phyloP scores from a whole-genome alignment of 2,113 vertebrate genomes.

The Empidonax alnorum region DNA sequence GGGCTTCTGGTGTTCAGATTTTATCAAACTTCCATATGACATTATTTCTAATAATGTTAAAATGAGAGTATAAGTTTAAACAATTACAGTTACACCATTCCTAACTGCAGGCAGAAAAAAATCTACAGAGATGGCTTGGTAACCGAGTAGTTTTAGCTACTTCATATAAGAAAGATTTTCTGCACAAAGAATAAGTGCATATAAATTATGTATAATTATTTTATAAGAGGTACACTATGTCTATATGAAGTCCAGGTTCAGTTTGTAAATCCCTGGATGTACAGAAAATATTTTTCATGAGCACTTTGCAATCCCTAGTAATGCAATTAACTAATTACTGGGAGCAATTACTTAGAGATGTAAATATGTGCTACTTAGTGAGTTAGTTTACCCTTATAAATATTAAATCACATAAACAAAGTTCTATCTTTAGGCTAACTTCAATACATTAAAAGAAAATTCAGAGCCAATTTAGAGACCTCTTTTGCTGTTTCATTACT shows the following conservation, averaged over 20 bases:
- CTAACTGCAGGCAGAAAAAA: conserved; percentile 30
- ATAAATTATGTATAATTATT: conserved; percentile 5
- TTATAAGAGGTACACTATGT: conserved; percentile 34
- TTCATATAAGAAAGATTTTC: conserved; percentile 53
- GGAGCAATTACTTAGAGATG: conserved; percentile 60
- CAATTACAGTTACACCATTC: background rate
- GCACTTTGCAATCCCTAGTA: background rate
- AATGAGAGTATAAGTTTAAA: conserved; percentile 23
- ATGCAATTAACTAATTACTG: conserved; percentile 63
- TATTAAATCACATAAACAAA: conserved; percentile 41
- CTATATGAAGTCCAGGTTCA: conserved; percentile 48
- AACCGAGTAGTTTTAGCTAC: conserved; percentile 26
- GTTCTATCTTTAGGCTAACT: conserved; percentile 29
- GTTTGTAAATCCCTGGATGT: conserved; percentile 49
- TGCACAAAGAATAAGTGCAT: conserved; percentile 24
- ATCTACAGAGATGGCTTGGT: background rate
- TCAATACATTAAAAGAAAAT: conserved; percentile 34
- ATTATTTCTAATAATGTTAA: conserved; percentile 37
- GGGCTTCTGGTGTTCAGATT: background rate
- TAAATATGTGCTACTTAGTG: conserved; percentile 56
- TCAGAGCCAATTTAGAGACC: background rate
- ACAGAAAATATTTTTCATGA: conserved; percentile 29
- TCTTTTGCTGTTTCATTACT: background rate
- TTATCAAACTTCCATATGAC: background rate
- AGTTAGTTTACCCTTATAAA: conserved; percentile 65